Evolutionary conservation across 35 echinoderm and acorn worm species (phyloP).

Genomic region (Stichopus chloronotus): DNA sequence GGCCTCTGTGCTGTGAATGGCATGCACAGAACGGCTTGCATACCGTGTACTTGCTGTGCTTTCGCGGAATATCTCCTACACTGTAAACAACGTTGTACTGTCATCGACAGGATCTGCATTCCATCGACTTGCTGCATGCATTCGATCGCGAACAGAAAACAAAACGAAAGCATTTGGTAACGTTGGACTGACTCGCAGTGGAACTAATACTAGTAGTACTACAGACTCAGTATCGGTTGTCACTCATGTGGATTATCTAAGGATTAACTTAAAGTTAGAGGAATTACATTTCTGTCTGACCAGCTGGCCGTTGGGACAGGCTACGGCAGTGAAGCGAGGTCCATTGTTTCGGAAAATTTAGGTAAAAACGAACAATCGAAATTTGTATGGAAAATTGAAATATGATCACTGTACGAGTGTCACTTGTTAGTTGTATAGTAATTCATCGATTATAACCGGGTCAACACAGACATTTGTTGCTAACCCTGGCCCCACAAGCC

Average conservation of each 20-base stretch:
- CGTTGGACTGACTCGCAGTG: neutral
- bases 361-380: neutral
- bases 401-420: no score
- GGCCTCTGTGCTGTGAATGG: neutral
- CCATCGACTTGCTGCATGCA: neutral
- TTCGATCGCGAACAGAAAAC: neutral
- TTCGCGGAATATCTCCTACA: neutral
- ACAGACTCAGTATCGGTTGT: neutral
- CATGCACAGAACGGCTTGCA: neutral
- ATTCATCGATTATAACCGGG: no score
- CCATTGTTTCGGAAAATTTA: neutral
- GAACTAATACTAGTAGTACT: neutral
- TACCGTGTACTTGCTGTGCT: neutral
- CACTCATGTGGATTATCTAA: neutral
- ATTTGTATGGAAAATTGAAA: no score
- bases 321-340: neutral
- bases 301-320: neutral
- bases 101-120: neutral
- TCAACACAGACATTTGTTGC: no score
- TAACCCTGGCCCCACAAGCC: no score
- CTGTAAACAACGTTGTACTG: neutral
- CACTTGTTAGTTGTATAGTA: no score
- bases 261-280: neutral
- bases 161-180: neutral
- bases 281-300: neutral